phyloP scores from a whole-genome alignment of 2,113 vertebrate genomes.

The Nymphicus hollandicus region DNA sequence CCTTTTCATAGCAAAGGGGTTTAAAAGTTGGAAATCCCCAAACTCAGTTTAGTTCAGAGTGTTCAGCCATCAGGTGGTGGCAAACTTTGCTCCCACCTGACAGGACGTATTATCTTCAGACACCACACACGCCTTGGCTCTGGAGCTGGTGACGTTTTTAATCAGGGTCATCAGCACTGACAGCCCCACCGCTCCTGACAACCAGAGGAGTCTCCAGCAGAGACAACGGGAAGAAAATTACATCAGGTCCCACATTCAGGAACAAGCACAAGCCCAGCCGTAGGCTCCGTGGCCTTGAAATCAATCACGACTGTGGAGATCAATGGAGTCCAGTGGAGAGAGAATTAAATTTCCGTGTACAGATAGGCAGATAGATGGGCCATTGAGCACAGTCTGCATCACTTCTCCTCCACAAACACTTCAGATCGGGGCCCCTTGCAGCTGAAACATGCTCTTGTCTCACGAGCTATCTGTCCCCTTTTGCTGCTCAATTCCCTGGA shows the following conservation, averaged over 20 bases:
- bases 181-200: slow-evolving; percentile 19
- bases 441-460: neutral
- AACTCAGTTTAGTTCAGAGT: neutral
- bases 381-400: neutral
- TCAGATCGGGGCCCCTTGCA: neutral
- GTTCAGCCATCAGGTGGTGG: neutral
- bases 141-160: slow-evolving; percentile 38
- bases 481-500: neutral
- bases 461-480: neutral
- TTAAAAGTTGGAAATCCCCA: neutral
- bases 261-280: neutral
- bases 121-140: neutral
- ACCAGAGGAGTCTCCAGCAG: neutral
- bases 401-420: neutral
- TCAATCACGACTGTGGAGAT: neutral
- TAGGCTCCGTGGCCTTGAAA: slow-evolving; percentile 27
- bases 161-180: slow-evolving; percentile 52
- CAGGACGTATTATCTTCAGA: neutral
- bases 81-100: slow-evolving; percentile 1
- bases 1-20: neutral
- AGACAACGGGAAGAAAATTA: neutral
- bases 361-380: slow-evolving; percentile 1
- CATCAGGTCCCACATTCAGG: neutral
- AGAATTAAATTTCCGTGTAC: neutral
- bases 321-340: neutral